Percentiles rank a stretch among this genome's conserved stretches.
These are phyloP conservation scores for Coregonus clupeaformis DNA, from an alignment of 2,113 vertebrate genomes.

Conservation along the genomic window DNA sequence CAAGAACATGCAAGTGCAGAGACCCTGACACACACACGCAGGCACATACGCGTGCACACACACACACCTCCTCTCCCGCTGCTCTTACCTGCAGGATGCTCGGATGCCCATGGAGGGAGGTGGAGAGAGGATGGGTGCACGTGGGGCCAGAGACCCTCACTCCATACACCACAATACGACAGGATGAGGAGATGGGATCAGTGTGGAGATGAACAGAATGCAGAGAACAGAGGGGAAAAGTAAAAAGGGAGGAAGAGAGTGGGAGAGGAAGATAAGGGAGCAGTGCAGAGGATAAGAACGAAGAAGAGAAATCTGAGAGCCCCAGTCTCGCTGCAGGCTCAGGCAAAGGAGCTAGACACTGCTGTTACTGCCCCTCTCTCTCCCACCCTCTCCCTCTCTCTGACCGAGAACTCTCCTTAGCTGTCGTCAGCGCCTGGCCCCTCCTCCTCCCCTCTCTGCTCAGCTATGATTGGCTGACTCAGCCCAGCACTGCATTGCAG, in stretches of 20 bases:
- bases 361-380: conserved; percentile 31
- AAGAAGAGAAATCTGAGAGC: conserved; percentile 45
- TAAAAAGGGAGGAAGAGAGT: conserved; percentile 1
- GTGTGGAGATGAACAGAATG: neutral
- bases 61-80: neutral
- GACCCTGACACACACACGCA: neutral
- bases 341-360: conserved; percentile 39
- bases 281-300: neutral
- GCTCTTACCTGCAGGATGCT: conserved; percentile 83
- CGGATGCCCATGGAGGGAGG: conserved; percentile 81
- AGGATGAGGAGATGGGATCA: conserved; percentile 10
- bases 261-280: neutral
- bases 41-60: no score
- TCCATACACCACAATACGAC: conserved; percentile 18
- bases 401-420: conserved; percentile 72
- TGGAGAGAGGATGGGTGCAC: conserved; percentile 22
- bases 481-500: conserved; percentile 89
- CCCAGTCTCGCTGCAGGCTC: conserved; percentile 31
- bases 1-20: no score
- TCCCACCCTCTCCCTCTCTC: conserved; percentile 6
- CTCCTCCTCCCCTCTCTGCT: conserved; percentile 56
- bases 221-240: neutral
- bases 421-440: conserved; percentile 62
- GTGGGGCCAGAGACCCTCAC: conserved; percentile 67
- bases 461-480: conserved; percentile 74